Evolutionary conservation across 2,888 invertebrate species (phyloP), one percentile per base, ranked within the genome.

Genomic region (Oscheius sp.): DNA sequence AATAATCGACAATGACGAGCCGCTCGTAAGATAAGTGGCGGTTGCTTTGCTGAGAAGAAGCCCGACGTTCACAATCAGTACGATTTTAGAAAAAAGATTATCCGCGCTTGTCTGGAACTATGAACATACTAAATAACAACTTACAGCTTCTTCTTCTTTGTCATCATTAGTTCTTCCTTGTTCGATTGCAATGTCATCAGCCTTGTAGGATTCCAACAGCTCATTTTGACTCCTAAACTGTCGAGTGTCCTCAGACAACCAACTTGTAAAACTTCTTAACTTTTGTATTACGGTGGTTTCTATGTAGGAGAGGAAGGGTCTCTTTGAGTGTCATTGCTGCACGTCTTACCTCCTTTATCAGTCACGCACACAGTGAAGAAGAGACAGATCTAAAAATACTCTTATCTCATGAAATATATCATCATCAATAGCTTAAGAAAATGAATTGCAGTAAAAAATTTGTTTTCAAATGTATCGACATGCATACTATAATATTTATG

Each of bases 1-100:
- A 22, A 73, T 71, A 28, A 73, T 71, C 33, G 73, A 62, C n/a
- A 73, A 36, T 0, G 73, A 73, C 8, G 71, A 70, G 5, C 73
- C 73, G 14, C 38, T 49, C 1, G 71, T 67, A 2, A 73, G 38
- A 36, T 61, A 68, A 0, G 71, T 68, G 6, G 73, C 70, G 3
- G 28, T 45, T 1, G 22, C 57, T 63, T 73, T 73, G 3, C 65
- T 66, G 4, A 73, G 26, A 17, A 73, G 57, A 1, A 73, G 50
- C 0, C 2, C 36, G 4, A 73, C 63, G 32, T 73, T 73, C 1
- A 62, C 47, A 4, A 50, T 14, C 30, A 73, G 56, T 8, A 73
- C 68, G 9, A 73, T 51, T 32, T 64, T 65, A 2, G 73, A 70
- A 2, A 73, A 20, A 1, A 59, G 17, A 12, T 68, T 36, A 32